phyloP scores from a whole-genome alignment of 92 coral and sea anemone species.

The Micromussa lordhowensis region DNA sequence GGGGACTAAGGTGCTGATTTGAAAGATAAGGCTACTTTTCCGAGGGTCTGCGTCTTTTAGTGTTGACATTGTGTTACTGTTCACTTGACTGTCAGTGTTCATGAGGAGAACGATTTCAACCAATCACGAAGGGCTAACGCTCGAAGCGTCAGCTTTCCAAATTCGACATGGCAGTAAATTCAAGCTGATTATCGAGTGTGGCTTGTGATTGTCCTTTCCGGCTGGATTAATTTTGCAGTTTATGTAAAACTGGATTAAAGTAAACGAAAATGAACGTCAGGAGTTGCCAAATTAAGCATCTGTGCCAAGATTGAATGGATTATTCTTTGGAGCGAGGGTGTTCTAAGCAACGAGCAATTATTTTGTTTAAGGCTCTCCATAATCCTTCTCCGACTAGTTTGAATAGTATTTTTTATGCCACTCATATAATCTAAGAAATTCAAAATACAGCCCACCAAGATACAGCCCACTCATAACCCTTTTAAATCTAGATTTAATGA shows the following conservation, averaged over 20 bases:
- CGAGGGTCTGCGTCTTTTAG: not conserved
- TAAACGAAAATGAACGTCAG: not conserved
- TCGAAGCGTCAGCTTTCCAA: not conserved
- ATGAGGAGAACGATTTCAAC: not conserved
- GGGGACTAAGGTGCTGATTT: not conserved
- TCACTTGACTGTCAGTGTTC: not conserved
- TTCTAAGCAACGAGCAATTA: not conserved
- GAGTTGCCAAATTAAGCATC: not conserved
- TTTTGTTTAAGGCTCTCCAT: not conserved
- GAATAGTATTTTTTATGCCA: not conserved
- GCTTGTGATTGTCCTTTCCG: not conserved
- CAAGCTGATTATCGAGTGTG: not conserved
- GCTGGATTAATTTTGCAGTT: not conserved
- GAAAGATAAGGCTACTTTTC: not conserved
- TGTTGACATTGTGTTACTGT: no score
- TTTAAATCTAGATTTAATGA: no score
- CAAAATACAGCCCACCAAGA: no score
- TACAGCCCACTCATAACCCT: no score
- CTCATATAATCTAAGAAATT: constrained; percentile 39
- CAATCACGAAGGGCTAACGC: not conserved
- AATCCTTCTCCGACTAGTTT: not conserved
- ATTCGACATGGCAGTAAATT: not conserved
- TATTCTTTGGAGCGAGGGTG: not conserved
- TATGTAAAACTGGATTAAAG: not conserved
- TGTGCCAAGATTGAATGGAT: not conserved